Evolutionary conservation across 2,113 vertebrate species (phyloP).

Genomic region (Alaudala cheleensis): DNA sequence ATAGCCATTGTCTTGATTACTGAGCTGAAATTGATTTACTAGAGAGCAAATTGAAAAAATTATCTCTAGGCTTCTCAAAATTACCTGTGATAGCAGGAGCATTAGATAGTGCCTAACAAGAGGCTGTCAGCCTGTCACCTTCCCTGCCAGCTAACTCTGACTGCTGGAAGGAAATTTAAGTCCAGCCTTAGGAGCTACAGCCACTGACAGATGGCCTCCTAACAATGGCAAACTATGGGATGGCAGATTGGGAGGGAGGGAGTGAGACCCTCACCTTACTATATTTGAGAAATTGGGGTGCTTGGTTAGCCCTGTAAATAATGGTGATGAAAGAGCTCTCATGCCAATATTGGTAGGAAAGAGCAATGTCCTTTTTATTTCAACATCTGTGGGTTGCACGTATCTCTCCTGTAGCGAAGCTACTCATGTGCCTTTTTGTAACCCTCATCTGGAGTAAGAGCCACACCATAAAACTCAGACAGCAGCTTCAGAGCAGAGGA

Average conservation of each 20-base stretch:
- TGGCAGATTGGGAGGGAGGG: neutral
- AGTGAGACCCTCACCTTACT: neutral
- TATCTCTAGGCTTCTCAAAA: conserved; percentile 59
- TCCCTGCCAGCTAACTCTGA: neutral
- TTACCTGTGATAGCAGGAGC: conserved; percentile 55
- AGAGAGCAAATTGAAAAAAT: conserved; percentile 65
- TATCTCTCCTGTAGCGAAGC: neutral
- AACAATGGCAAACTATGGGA: neutral
- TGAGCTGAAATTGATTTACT: conserved; percentile 61
- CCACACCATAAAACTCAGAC: neutral
- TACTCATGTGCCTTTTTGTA: neutral
- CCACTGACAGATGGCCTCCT: neutral
- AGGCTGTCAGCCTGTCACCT: conserved; percentile 6
- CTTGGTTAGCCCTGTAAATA: neutral
- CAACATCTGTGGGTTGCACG: neutral
- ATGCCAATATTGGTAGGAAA: neutral
- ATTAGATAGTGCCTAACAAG: conserved; percentile 31
- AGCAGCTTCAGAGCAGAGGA: neutral
- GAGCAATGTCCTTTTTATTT: neutral
- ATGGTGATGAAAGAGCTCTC: neutral
- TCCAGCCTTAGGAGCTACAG: neutral
- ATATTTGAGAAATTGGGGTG: neutral
- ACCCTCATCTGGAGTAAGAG: neutral
- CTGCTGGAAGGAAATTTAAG: conserved; percentile 1
- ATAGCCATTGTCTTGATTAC: conserved; percentile 54